Evolutionary conservation across 37 sponge, comb jelly and placozoan species (phyloP).

Genomic region (Eunapius fragilis): DNA sequence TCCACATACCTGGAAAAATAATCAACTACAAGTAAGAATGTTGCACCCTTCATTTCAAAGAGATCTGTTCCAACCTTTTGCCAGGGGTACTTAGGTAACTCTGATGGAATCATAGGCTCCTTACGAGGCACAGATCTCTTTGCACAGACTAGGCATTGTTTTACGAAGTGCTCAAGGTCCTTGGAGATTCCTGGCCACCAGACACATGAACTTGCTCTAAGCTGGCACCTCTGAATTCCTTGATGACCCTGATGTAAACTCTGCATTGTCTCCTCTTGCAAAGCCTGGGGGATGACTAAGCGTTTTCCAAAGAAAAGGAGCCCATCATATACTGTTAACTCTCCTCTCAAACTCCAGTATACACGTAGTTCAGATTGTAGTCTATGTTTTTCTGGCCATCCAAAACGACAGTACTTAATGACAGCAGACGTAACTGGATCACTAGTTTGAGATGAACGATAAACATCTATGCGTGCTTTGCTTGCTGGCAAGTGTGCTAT

Average conservation of each 20-base stretch:
- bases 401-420: no score
- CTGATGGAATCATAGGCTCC: conserved; percentile 19
- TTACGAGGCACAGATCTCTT: neutral
- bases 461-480: no score
- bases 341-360: no score
- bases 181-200: conserved; percentile 22
- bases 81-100: neutral
- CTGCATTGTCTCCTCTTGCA: conserved; percentile 2
- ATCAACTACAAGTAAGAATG: neutral
- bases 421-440: no score
- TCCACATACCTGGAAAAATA: conserved; percentile 26
- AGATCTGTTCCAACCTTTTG: conserved; percentile 19
- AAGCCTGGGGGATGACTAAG: neutral
- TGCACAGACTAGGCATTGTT: neutral
- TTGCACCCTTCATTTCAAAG: conserved; percentile 5
- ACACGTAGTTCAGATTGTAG: no score
- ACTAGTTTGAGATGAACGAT: no score
- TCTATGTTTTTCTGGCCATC: no score
- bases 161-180: neutral
- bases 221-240: conserved; percentile 23
- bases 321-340: no score
- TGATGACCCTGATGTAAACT: conserved; percentile 33
- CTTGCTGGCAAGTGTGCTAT: no score
- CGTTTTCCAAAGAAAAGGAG: neutral
- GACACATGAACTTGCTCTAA: conserved; percentile 4